Conservation (phyloP, 2,888 invertebrate species). For the Eustalomyia histrio region DNA sequence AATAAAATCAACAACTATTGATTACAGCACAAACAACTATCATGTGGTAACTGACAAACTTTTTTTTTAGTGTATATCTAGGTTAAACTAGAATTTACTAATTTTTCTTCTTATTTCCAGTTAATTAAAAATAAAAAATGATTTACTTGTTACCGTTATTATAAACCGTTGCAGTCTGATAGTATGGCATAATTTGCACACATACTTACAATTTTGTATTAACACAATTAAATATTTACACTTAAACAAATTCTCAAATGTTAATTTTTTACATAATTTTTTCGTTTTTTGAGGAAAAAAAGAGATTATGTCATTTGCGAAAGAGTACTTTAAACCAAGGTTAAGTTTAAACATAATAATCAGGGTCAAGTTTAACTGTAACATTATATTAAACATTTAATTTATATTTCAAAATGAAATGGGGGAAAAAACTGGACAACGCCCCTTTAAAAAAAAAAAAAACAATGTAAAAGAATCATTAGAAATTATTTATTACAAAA, state of each 20-base stretch:
- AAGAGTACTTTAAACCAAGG: too few species aligned
- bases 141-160: neutral
- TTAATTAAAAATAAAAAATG: neutral
- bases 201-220: neutral
- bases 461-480: neutral
- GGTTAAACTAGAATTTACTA: neutral
- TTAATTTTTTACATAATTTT: neutral
- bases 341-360: slow-evolving; percentile 16
- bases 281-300: neutral
- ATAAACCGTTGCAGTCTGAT: neutral
- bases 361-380: slow-evolving; percentile 21
- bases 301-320: neutral
- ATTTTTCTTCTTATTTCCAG: neutral
- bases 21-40: too few species aligned
- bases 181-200: neutral
- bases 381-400: slow-evolving; percentile 12
- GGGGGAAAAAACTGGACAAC: neutral
- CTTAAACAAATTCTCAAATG: neutral
- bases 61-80: neutral
- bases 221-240: neutral
- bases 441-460: neutral
- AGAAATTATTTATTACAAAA: neutral
- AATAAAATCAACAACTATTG: too few species aligned
- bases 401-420: neutral
- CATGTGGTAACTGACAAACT: too few species aligned